Base-by-base conservation (phyloP, 2,797 vertebrate species). In the Rhynchonycteris naso region DNA sequence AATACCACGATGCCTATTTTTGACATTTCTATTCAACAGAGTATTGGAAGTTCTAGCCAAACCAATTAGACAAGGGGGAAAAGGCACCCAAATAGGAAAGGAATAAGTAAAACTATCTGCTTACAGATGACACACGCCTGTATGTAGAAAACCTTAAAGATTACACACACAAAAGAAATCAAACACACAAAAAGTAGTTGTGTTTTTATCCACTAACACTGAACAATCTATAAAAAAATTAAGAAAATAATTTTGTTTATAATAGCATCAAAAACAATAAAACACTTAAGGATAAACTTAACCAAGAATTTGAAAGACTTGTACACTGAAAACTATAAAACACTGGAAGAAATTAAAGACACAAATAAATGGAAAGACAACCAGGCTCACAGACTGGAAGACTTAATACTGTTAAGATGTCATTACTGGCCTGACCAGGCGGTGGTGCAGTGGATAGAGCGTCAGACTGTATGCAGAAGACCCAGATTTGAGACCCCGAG, bases 201-300 rank as follows among this genome's bases (percentile, higher is more conserved):
- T 78, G 26, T 74, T 93, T 74, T 68, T 69, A 93, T 28, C 68
- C 5, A 78, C 24, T 75, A 63, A 78, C n/a, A 83, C 22, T 69
- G 63, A 69, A 69, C n/a, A 69, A 83, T n/a, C 7, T 5, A 82
- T 5, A 76, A 93, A 68, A 66, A 22, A 72, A 58, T 15, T 56
- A 54, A 76, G 52, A 92, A 88, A 74, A 81, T n/a, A 93, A 89
- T 71, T 79, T 10, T n/a, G 79, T n/a, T 92, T 61, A 76, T 28
- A 8, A 43, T 43, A 43, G 43, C 43, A 43, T 43, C 43, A 43
- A 43, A 43, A 56, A 88, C 8, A 74, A 81, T 38, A 68, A 94
- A 76, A 84, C 52, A 88, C 24, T 56, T 61, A 54, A 33, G 56
- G 74, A 90, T 81, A 38, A 85, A 85, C 18, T 59, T 66, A 72